Evolutionary conservation across 1,140 invertebrate species (phyloP), one percentile per base, ranked within the genome.

Genomic region (Intoshia linei): DNA sequence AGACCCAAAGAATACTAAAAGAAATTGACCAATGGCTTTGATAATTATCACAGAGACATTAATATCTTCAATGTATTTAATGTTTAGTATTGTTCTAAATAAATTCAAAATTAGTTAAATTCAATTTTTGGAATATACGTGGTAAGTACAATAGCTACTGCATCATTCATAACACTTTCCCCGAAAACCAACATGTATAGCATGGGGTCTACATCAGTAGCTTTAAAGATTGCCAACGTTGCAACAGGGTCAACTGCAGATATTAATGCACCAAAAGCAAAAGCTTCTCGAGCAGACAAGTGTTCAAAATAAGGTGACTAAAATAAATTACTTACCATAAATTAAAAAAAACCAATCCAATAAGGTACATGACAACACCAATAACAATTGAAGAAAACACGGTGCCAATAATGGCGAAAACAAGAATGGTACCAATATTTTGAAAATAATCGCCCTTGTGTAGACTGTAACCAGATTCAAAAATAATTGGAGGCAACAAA

Each of bases 181-280:
- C 83, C 83, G 66, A 92, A 90, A 0, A 92, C 81, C 57, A 92
- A 72, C 79, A 92, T 93, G 59, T 92, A 90, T 1, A 93, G 61
- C 4, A 92, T 71, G 14, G 78, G 79, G 59, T 84, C 77, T 1
- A 87, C 72, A 57, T 92, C 73, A 2, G 92, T 57, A 7, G 83
- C 79, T 61, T 92, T 77, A 51, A 98, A 98, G 45, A 98, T 95
- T 3, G 87, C 84, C 27, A 98, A 69, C 7, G 59, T 61, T 10
- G 84, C 83, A 5, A 95, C 84, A 3, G 84, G 84, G 64, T 93
- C 84, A 13, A 95, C 83, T 34, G 84, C 84, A n/a, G 79, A 90
- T 50, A 93, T 92, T 22, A 92, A 54, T 2, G 81, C 90, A 3
- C 83, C 83, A 65, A 93, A 93, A 1, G 84, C 81, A 67, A 93